Base-by-base conservation (phyloP, 2,797 vertebrate genomes). In the Antennarius maculatus region DNA sequence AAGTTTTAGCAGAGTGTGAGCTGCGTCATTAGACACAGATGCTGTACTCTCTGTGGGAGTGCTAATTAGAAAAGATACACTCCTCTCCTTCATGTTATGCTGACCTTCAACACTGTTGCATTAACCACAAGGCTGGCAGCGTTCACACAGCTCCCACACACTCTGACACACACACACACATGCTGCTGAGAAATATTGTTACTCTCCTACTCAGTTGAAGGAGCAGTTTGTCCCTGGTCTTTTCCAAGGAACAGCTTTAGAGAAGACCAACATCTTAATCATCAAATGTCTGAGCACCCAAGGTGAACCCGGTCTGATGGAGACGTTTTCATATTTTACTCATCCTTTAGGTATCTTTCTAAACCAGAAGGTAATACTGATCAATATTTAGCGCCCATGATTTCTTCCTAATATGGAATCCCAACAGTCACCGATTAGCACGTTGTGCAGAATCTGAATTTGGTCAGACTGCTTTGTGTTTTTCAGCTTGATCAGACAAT, bases 81-180 rank as follows among this genome's bases (percentile, higher is more conserved):
- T 81, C 27, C 43, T 82, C 66, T 77, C 60, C 52, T 67, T 64
- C 53, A 62, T 11, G 43, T 78, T 51, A 72, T 53, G 66, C 74
- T 86, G 84, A 89, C 87, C 87, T 88, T 88, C 82, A 84, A 50
- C 67, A 70, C 61, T 77, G 75, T 55, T 74, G 61, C 75, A 70
- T 76, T 74, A 79, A 78, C 66, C 58, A 83, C 59, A 61, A 65
- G 55, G 58, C 42, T 65, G 63, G 13, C 48, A n/a, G 51, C 61
- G 54, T 61, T 61, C 62, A 49, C 66, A 66, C 54, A n/a, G 9
- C 50, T 61, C 64, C 69, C 63, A 56, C 53, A 41, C 58, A 72
- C 61, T 15, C 3, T 15, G 13, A 61, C 59, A 39, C 3, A 62
- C 65, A 72, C 61, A 55, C 61, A 41, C 1, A 56, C 53, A 41